Conservation (phyloP, 2,888 invertebrate species). For the Chirona hameri region DNA sequence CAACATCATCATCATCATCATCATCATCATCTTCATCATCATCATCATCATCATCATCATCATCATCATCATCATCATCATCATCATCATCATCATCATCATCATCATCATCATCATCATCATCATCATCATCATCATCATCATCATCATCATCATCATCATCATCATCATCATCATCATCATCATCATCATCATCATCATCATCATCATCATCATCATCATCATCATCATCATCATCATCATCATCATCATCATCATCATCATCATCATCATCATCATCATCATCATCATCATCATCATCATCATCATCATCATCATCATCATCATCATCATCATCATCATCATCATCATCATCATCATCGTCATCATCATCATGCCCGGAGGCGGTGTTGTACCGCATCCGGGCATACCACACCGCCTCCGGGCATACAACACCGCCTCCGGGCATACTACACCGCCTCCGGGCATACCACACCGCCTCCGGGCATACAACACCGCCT, state of each 20-base stretch:
- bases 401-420: too few relatives aligned
- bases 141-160: conserved; percentile 22
- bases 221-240: conserved; percentile 23
- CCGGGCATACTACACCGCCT: too few relatives aligned
- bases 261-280: conserved; percentile 22
- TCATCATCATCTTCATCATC: neutral
- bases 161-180: conserved; percentile 22
- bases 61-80: too few relatives aligned
- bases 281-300: conserved; percentile 22
- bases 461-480: too few relatives aligned
- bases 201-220: conserved; percentile 22
- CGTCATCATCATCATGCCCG: conserved; percentile 5
- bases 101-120: neutral
- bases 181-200: conserved; percentile 22
- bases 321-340: conserved; percentile 7
- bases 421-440: too few relatives aligned
- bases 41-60: neutral
- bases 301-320: conserved; percentile 22
- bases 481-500: too few relatives aligned
- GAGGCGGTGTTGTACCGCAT: too few relatives aligned
- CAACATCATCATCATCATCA: too few relatives aligned
- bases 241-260: conserved; percentile 22
- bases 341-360: conserved; percentile 22
- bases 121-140: conserved; percentile 22
- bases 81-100: too few relatives aligned